phyloP scores from a whole-genome alignment of 2,888 invertebrate genomes.

The Aphrophora alni region DNA sequence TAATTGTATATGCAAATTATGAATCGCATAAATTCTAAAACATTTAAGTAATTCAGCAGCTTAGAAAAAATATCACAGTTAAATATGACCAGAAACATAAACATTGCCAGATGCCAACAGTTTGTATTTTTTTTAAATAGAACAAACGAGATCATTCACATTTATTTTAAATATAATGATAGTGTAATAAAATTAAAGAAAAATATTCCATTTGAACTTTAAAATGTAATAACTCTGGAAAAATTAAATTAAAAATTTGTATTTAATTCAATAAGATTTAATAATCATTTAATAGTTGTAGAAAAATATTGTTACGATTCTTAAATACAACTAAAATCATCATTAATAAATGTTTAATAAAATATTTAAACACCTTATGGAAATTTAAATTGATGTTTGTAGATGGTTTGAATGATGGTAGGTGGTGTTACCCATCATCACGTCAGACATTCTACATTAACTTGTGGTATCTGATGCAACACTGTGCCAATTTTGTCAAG shows the following conservation, averaged over 20 bases:
- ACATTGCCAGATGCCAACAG: background rate
- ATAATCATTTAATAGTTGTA: too few relatives aligned
- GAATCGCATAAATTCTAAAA: background rate
- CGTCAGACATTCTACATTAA: too few relatives aligned
- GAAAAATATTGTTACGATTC: too few relatives aligned
- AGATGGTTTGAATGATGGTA: too few relatives aligned
- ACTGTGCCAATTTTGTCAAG: too few relatives aligned
- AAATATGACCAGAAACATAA: background rate
- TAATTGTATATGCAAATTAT: background rate
- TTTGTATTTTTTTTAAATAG: background rate
- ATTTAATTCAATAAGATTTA: too few relatives aligned
- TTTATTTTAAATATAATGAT: background rate
- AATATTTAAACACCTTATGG: too few relatives aligned
- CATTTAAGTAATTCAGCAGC: background rate
- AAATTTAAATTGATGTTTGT: too few relatives aligned
- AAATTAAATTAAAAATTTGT: background rate
- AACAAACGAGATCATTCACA: background rate
- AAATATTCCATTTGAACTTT: background rate
- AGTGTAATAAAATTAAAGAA: background rate
- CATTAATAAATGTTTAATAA: too few relatives aligned
- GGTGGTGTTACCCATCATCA: too few relatives aligned
- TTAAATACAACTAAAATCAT: too few relatives aligned
- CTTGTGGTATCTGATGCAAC: too few relatives aligned
- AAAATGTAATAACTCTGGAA: background rate
- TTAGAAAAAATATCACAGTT: constrained; percentile 9